Base-by-base conservation (phyloP, 2,888 invertebrate species). In the Drosophila testacea region DNA sequence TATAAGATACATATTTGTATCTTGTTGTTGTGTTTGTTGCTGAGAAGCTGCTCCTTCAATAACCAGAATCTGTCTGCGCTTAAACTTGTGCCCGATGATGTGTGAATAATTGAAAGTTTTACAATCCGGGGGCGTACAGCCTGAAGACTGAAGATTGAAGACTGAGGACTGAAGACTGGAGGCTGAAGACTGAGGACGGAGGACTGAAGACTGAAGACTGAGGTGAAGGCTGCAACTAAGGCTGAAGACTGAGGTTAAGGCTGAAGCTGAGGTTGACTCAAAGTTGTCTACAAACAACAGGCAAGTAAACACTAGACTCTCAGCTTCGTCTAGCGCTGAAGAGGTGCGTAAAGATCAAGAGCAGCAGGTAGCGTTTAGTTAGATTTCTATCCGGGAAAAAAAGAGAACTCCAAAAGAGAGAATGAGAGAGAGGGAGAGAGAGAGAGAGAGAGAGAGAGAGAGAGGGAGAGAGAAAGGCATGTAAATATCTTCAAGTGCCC, bases 281-380 rank as follows among this genome's bases (percentile, higher is more conserved):
- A 69, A 73, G 81, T 75, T 83, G 83, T 83, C 83, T 83, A 66
- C 83, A 68, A 83, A 83, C 83, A 83, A 83, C 88, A 85, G 78
- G 73, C 83, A 57, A 78, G 83, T 83, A 83, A 88, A 83, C 88
- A 83, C 88, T 88, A 69, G 69, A 79, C 59, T 59, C 50, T 50
- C 47, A 27, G 62, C 63, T 30, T 32, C 27, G 47, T 57, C 62
- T 59, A 60, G 44, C 41, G 62, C 47, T 76, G 63, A 72, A 71
- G 74, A 77, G 73, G 47, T 27, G 59, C 64, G 44, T 60, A 47
- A 65, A 81, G 79, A 77, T 76, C 71, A 69, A 70, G 79, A 75
- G 72, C 76, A 69, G 47, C 67, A 38, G 70, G 51, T 60, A 67
- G 62, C 71, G 27, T 3, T 9, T 32, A 32, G 42, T 27, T 16